Evolutionary conservation across 2,888 invertebrate species (phyloP), one percentile per base, ranked within the genome.

Genomic region (Tromatobia lineatoria): DNA sequence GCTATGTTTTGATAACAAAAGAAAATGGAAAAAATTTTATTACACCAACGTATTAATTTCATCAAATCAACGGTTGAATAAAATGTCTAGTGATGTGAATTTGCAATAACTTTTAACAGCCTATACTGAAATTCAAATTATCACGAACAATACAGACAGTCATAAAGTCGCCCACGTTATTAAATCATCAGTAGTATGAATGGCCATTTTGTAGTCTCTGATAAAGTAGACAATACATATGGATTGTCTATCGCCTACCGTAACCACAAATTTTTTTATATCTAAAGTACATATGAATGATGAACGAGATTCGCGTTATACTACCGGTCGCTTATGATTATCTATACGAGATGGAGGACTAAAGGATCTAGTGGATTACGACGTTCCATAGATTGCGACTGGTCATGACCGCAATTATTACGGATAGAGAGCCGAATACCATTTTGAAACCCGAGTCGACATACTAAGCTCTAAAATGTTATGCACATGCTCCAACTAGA

Each of bases 401-500:
- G 67, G 67, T 47, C 47, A 67, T 47, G 15, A 10, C n/a, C n/a
- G 18, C 45, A 25, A 67, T 47, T 25, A 67, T 67, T 67, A 47
- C 67, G 47, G 15, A 23, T 10, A 20, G 47, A 25, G 15, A 47
- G 67, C 8, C 25, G 13, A n/a, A 25, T 45, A 67, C 8, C 23
- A 59, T 15, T 8, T 7, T 59, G 29, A 10, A 38, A 8, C 34
- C 8, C 34, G 34, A 4, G 1, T 38, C 8, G 8, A 38, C 1
- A 8, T 38, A 6, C 1, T 7, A 38, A 38, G 34, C 34, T 38
- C 34, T 38, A 4, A 38, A 38, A 38, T 7, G 34, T 8, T 7
- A 38, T 4, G 8, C 34, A 38, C 34, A 38, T 38, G 34, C 7
- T 38, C 34, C 34, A 8, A 38, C 3, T 8, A 8, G 34, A 38